Evolutionary conservation across 2,797 vertebrate genomes (phyloP).

Genomic region (Trachurus trachurus): DNA sequence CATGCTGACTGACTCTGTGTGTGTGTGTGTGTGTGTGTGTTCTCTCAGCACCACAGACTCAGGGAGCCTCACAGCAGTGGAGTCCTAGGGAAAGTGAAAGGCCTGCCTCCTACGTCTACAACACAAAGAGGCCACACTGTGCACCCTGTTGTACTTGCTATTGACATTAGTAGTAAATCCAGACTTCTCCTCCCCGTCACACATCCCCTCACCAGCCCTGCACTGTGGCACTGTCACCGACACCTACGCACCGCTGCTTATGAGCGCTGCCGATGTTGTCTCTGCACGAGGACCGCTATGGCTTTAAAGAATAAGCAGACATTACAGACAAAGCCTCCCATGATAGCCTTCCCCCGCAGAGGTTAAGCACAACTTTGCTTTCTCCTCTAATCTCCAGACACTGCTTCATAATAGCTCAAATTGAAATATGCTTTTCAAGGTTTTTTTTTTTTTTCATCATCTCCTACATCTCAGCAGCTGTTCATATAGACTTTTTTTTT

Average conservation of each 20-base stretch:
- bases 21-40: slow-evolving; percentile 24
- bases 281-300: slow-evolving; percentile 7
- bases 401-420: slow-evolving; percentile 30
- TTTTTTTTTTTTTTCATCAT: not conserved
- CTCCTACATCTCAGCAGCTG: slow-evolving; percentile 20
- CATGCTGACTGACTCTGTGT: slow-evolving; percentile 26
- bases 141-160: slow-evolving; percentile 8
- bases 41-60: slow-evolving; percentile 39
- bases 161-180: slow-evolving; percentile 37
- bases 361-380: slow-evolving; percentile 42
- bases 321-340: slow-evolving; percentile 35
- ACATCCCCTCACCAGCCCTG: slow-evolving; percentile 14
- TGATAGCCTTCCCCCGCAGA: slow-evolving; percentile 28
- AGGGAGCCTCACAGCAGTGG: slow-evolving; percentile 41
- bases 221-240: slow-evolving; percentile 18
- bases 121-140: slow-evolving; percentile 33
- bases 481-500: slow-evolving; percentile 18
- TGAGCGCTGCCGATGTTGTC: slow-evolving; percentile 15
- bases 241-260: slow-evolving; percentile 11
- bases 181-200: slow-evolving; percentile 19
- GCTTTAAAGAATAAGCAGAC: slow-evolving; percentile 34
- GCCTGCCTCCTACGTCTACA: slow-evolving; percentile 43
- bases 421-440: slow-evolving; percentile 30
- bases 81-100: slow-evolving; percentile 51
- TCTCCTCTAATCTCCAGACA: slow-evolving; percentile 45